phyloP scores from a whole-genome alignment of 2,888 invertebrate species.

The Dynastes maya region DNA sequence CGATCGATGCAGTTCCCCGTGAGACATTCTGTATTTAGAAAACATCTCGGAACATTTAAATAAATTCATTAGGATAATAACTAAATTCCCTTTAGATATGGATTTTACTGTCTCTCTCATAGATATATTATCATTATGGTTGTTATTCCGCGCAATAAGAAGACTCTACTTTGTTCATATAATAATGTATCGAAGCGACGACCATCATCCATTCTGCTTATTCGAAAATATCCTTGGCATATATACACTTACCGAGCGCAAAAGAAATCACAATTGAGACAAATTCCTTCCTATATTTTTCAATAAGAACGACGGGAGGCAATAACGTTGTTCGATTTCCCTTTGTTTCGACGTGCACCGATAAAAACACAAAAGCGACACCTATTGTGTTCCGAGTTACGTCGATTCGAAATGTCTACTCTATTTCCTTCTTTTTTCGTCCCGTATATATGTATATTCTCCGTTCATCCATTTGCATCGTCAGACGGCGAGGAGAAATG shows the following conservation, averaged over 20 bases:
- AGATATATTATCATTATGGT: too few species aligned
- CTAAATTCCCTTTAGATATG: too few species aligned
- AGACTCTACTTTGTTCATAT: too few species aligned
- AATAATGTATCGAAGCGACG: neutral
- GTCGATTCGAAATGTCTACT: conserved; percentile 25
- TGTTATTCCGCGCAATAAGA: too few species aligned
- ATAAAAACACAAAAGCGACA: conserved; percentile 36
- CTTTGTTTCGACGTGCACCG: conserved; percentile 25
- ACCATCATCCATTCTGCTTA: neutral
- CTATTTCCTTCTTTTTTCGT: conserved; percentile 17
- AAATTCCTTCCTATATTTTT: conserved; percentile 36
- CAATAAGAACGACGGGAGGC: conserved; percentile 24
- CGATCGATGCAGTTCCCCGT: too few species aligned
- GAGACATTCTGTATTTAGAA: too few species aligned
- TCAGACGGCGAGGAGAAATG: conserved; percentile 1
- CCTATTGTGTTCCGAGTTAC: conserved; percentile 30
- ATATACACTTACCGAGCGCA: neutral
- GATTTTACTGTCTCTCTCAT: too few species aligned
- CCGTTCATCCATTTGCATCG: conserved; percentile 26
- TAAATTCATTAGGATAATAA: too few species aligned
- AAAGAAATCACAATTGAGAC: conserved; percentile 32
- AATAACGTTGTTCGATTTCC: conserved; percentile 34
- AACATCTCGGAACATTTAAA: too few species aligned
- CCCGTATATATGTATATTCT: neutral
- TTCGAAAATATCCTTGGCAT: neutral